Evolutionary conservation across 2,797 vertebrate species (phyloP), one percentile per base, ranked within the genome.

Genomic region (Betta splendens): DNA sequence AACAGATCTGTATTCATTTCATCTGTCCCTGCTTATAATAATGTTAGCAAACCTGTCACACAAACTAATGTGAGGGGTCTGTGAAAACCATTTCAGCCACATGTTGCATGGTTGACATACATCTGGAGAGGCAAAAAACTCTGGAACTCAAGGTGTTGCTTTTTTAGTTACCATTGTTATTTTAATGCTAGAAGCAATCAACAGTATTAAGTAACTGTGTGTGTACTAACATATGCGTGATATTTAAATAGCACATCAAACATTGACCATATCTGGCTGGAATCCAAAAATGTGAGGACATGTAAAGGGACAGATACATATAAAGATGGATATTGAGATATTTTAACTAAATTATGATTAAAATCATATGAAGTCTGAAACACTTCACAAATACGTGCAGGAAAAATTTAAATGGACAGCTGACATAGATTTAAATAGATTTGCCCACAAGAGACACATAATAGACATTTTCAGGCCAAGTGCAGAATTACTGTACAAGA

Each of bases 371-470:
- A 45, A 6, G 11, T n/a, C 5, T 42, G 16, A 10, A n/a, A n/a
- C n/a, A n/a, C n/a, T 29, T 23, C 13, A 9, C 28, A 37, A 20
- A 59, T 38, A 49, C 17, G 25, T 28, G 53, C 16, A 53, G 22
- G n/a, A 29, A 39, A 59, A 63, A 47, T 36, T 1, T 58, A 59
- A 51, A 31, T 56, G 55, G 58, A 71, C 49, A 43, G 38, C 55
- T 68, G 65, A 58, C 47, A 40, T 57, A 28, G 48, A 72, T 71
- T 64, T 73, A 69, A 79, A 84, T 67, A 80, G 67, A 52, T 22
- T 50, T 20, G 61, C 38, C 58, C 64, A 26, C 52, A 45, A 35
- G 53, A 68, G 58, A 69, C 9, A 15, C 47, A 38, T 71, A 38
- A 72, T 60, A 33, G 59, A 69, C 29, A 37, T 64, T 67, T 76